phyloP scores from a whole-genome alignment of 2,888 invertebrate species.

The Eupithecia insigniata region DNA sequence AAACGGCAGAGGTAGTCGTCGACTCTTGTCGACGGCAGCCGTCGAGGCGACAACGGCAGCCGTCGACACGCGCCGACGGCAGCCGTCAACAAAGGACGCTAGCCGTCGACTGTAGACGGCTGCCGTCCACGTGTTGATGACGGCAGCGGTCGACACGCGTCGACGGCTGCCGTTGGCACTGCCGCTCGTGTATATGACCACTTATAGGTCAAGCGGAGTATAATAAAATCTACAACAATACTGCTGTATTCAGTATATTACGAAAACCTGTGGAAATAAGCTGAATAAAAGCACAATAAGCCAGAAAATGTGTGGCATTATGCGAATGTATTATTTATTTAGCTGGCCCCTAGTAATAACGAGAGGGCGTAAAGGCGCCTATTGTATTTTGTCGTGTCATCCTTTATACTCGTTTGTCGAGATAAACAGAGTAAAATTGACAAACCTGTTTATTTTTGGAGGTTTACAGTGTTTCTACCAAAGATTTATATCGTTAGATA shows the following conservation, averaged over 20 bases:
- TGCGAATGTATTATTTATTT: slow-evolving; percentile 30
- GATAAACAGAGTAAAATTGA: slow-evolving; percentile 1
- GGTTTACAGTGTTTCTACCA: not conserved
- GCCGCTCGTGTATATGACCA: no score
- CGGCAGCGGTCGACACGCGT: no score
- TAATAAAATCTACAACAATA: not conserved
- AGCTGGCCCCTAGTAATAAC: slow-evolving; percentile 24
- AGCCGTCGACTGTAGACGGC: no score
- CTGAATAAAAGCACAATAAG: slow-evolving; percentile 15
- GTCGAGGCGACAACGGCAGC: no score
- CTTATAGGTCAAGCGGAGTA: not conserved
- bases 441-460: not conserved
- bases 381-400: slow-evolving; percentile 19
- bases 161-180: no score
- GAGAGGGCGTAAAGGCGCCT: slow-evolving; percentile 11
- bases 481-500: no score
- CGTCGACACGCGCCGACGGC: no score
- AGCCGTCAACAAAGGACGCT: no score
- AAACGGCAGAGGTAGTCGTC: no score
- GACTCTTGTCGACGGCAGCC: no score
- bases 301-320: slow-evolving; percentile 17
- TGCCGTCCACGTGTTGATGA: no score
- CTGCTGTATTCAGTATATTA: not conserved
- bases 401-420: slow-evolving; percentile 19
- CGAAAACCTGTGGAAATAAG: slow-evolving; percentile 19